These are phyloP conservation scores for Eretmochelys imbricata DNA, from an alignment of 2,113 vertebrate species.

Conservation along the genomic window DNA sequence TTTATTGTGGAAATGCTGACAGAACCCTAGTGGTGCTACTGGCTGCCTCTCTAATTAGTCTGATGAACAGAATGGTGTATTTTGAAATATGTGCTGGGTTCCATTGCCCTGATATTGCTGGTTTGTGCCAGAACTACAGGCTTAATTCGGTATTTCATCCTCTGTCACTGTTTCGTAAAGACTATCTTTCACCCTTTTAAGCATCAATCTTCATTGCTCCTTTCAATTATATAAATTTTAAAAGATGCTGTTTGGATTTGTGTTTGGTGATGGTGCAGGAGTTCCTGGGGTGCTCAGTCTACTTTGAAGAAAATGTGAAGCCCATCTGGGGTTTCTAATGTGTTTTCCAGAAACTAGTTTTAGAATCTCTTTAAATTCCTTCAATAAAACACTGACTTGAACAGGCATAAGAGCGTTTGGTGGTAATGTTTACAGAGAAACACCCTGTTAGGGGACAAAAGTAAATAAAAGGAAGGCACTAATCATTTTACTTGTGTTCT, in stretches of 20 bases:
- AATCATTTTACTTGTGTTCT: constrained; percentile 34
- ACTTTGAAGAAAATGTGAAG: constrained; percentile 71
- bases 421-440: constrained; percentile 71
- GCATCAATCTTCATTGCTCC: constrained; percentile 56
- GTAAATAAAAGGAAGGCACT: constrained; percentile 58
- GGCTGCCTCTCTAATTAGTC: constrained; percentile 83
- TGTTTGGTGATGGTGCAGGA: constrained; percentile 60
- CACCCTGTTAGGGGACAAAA: constrained; percentile 58
- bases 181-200: constrained; percentile 30
- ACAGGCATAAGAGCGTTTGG: constrained; percentile 62
- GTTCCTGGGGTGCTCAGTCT: constrained; percentile 45
- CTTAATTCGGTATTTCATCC: constrained; percentile 57
- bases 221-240: constrained; percentile 74
- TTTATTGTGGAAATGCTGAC: constrained; percentile 85
- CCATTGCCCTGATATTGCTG: constrained; percentile 51
- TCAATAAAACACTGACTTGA: constrained; percentile 72
- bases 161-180: constrained; percentile 48
- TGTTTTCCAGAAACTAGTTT: constrained; percentile 71
- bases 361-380: constrained; percentile 53
- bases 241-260: constrained; percentile 58
- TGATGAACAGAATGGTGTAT: constrained; percentile 77
- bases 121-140: constrained; percentile 44
- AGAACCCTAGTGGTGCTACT: constrained; percentile 78
- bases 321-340: constrained; percentile 56
- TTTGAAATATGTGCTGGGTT: constrained; percentile 74